Percentiles rank a stretch among this genome's conserved stretches.
Evolutionary conservation across 2,888 invertebrate genomes (phyloP).

Genomic region (Nomada fabriciana): DNA sequence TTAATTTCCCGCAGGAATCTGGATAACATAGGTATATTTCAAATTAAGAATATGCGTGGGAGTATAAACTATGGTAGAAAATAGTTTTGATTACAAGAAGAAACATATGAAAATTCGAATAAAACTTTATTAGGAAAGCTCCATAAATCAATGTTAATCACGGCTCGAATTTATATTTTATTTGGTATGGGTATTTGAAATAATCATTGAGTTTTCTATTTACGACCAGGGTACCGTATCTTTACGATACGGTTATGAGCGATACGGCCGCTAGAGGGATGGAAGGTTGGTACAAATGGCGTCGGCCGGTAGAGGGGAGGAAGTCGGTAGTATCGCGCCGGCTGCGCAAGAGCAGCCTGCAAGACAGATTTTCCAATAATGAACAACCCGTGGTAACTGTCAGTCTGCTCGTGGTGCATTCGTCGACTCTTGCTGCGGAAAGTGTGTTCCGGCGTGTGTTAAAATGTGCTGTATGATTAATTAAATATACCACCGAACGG

Average conservation of each 20-base stretch:
- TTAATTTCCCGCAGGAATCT: too few species aligned
- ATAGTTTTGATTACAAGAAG: background rate
- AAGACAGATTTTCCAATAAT: slow-evolving; percentile 73
- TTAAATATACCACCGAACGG: slow-evolving; percentile 55
- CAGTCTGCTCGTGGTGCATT: slow-evolving; percentile 73
- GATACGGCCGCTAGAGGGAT: slow-evolving; percentile 35
- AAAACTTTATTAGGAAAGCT: background rate
- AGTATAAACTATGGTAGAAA: background rate
- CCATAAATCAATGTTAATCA: background rate
- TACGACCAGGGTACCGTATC: slow-evolving; percentile 6
- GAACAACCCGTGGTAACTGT: slow-evolving; percentile 74
- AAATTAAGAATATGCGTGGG: background rate
- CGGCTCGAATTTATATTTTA: background rate
- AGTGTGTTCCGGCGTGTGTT: slow-evolving; percentile 69
- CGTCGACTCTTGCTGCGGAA: slow-evolving; percentile 68
- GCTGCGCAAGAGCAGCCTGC: slow-evolving; percentile 79
- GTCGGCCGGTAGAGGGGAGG: slow-evolving; percentile 70
- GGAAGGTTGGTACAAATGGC: slow-evolving; percentile 68
- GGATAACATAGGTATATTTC: background rate
- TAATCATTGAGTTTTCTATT: background rate
- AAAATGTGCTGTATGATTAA: slow-evolving; percentile 67
- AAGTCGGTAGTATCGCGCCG: slow-evolving; percentile 75
- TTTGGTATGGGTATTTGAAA: background rate
- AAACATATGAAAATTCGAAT: background rate
- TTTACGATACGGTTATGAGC: slow-evolving; percentile 39